phyloP scores from a whole-genome alignment of 2,888 invertebrate genomes.

The Ypsolopha sequella region DNA sequence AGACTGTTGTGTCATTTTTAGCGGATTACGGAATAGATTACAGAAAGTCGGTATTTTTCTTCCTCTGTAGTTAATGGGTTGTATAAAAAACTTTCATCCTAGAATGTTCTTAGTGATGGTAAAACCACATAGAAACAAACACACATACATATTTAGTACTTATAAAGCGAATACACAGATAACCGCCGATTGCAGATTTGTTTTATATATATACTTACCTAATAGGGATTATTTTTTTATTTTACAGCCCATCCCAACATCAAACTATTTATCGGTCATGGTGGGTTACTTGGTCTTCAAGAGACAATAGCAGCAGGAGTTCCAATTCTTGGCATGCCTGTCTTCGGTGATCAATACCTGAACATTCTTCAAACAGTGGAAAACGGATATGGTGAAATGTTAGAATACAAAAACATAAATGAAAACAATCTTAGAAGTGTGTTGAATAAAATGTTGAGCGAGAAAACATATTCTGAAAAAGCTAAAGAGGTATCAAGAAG shows the following conservation, averaged over 20 bases:
- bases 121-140: too few species aligned
- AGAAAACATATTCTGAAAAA: slow-evolving; percentile 21
- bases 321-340: slow-evolving; percentile 49
- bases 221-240: background rate
- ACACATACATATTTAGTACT: too few species aligned
- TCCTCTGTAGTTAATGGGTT: too few species aligned
- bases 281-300: slow-evolving; percentile 44
- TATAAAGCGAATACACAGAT: too few species aligned
- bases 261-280: slow-evolving; percentile 51
- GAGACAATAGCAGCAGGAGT: slow-evolving; percentile 47
- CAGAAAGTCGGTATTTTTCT: too few species aligned
- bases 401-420: slow-evolving; percentile 31
- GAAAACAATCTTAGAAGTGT: slow-evolving; percentile 30
- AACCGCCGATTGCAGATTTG: too few species aligned
- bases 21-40: too few species aligned
- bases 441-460: slow-evolving; percentile 31
- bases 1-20: too few species aligned
- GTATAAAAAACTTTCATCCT: too few species aligned
- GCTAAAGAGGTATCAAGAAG: slow-evolving; percentile 12
- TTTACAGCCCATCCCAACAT: slow-evolving; percentile 44
- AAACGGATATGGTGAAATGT: slow-evolving; percentile 37
- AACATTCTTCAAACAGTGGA: slow-evolving; percentile 37
- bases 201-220: too few species aligned
- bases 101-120: too few species aligned
- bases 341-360: slow-evolving; percentile 50